Conservation (phyloP, 2,113 vertebrate species). For the Pagrus major region DNA sequence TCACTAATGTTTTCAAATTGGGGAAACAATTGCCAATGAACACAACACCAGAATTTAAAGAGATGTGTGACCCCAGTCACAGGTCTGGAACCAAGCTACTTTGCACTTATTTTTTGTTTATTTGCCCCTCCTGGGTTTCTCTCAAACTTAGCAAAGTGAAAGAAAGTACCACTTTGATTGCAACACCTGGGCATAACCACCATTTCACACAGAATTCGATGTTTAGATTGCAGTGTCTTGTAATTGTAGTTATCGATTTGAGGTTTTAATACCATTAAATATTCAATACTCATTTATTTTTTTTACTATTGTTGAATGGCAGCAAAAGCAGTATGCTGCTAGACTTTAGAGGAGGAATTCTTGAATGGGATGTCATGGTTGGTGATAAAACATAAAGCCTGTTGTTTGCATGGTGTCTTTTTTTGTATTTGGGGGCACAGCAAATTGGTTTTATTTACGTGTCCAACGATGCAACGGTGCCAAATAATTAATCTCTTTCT, state of each 20-base stretch:
- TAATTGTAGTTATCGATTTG: background rate
- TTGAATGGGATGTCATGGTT: slow-evolving; percentile 21
- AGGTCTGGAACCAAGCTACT: background rate
- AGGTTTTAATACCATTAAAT: slow-evolving; percentile 2
- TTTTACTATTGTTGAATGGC: background rate
- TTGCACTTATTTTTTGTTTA: too few relatives aligned
- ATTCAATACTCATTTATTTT: background rate
- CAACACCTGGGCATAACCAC: background rate
- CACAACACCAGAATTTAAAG: too few relatives aligned
- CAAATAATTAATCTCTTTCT: slow-evolving; percentile 43
- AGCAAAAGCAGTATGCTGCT: background rate
- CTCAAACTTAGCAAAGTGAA: background rate
- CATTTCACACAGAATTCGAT: background rate
- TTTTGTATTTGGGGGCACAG: slow-evolving; percentile 20
- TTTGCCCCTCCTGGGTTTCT: background rate
- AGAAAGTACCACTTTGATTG: background rate
- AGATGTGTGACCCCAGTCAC: background rate
- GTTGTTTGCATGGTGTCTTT: slow-evolving; percentile 25
- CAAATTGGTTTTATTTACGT: slow-evolving; percentile 28
- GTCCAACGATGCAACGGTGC: slow-evolving; percentile 30
- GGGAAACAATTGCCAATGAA: background rate
- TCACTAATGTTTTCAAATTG: background rate
- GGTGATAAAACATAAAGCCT: slow-evolving; percentile 24
- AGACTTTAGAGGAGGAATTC: background rate
- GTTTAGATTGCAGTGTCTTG: background rate